phyloP scores from a whole-genome alignment of 2,113 vertebrate genomes.

The Grallaria varia region DNA sequence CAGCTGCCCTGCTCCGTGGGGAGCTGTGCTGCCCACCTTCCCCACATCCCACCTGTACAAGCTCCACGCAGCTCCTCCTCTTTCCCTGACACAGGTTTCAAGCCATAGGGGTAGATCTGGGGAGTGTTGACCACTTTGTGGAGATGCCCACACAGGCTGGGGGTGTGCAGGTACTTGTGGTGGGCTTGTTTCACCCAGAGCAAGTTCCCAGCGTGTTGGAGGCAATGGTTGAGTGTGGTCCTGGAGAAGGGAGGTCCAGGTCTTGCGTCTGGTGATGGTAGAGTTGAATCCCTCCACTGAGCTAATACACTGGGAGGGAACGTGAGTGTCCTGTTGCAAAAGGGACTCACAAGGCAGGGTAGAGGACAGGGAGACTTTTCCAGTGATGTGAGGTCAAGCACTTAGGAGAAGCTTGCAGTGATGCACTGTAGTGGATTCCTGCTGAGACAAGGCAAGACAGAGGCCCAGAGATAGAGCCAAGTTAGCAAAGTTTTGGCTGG shows the following conservation, averaged over 20 bases:
- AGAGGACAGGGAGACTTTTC: neutral
- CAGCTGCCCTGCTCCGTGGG: fast-evolving
- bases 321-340: neutral
- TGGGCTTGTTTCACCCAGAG: neutral
- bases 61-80: neutral
- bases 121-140: fast-evolving
- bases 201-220: fast-evolving
- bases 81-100: neutral
- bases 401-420: neutral
- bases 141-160: neutral
- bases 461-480: neutral
- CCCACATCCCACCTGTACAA: neutral
- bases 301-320: neutral
- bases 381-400: neutral
- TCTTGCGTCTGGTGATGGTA: no score
- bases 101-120: neutral
- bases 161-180: neutral
- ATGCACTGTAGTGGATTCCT: neutral
- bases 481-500: neutral
- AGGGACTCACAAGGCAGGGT: neutral
- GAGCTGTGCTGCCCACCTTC: neutral
- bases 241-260: neutral
- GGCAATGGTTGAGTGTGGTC: neutral
- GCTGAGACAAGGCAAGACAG: neutral
- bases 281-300: neutral